These are phyloP conservation scores for Conus canariensis DNA, from an alignment of 2,888 invertebrate species.

Conservation along the genomic window DNA sequence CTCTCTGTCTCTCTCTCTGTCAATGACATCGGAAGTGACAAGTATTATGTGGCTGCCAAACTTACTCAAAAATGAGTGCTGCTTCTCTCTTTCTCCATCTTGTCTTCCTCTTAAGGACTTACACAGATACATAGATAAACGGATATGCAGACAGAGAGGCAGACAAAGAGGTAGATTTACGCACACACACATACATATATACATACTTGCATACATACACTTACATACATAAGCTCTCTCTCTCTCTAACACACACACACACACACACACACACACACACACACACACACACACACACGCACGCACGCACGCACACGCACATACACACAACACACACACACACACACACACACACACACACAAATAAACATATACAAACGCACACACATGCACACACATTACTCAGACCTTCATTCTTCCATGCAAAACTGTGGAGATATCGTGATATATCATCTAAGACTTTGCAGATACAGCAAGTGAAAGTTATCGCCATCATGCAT, in stretches of 20 bases:
- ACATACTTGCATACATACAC: not conserved
- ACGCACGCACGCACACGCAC: not conserved
- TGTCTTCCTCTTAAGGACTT: not conserved
- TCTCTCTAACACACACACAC: not conserved
- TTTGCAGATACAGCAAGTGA: no score
- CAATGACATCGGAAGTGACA: not conserved
- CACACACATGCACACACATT: not conserved
- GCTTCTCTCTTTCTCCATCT: no score
- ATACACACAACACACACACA: not conserved
- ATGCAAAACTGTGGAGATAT: no score
- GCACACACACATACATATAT: constrained; percentile 1
- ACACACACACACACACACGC: not conserved
- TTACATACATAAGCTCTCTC: not conserved
- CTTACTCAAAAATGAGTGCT: no score
- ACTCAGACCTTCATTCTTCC: no score
- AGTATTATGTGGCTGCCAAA: no score
- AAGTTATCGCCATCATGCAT: no score
- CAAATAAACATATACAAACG: not conserved
- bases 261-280: constrained; percentile 14
- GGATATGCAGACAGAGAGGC: no score
- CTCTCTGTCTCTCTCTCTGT: not conserved
- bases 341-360: not conserved
- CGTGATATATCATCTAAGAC: no score
- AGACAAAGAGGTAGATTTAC: not conserved
- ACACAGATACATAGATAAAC: not conserved